Conservation (phyloP, 1,140 invertebrate species). For the Apis florea region DNA sequence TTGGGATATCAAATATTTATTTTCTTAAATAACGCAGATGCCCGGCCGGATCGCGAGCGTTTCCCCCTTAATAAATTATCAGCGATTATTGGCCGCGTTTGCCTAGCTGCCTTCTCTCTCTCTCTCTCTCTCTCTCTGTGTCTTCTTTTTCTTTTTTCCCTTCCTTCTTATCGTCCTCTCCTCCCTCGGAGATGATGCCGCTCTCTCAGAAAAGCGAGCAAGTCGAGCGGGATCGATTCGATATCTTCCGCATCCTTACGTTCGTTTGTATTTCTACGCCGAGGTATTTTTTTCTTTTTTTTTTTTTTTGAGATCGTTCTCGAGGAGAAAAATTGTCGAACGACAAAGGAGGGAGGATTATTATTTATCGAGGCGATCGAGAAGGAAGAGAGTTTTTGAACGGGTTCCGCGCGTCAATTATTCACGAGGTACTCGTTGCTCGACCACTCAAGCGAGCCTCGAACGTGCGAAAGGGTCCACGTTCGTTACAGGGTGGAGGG, state of each 20-base stretch:
- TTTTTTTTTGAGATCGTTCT: no score
- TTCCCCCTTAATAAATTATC: constrained; percentile 69
- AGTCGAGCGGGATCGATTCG: background rate
- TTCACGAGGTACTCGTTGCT: constrained; percentile 47
- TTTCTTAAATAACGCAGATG: constrained; percentile 65
- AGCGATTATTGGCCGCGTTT: constrained; percentile 66
- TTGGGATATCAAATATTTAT: constrained; percentile 71
- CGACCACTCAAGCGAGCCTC: constrained; percentile 42
- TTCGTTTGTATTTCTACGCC: background rate
- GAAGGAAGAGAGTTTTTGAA: constrained; percentile 9
- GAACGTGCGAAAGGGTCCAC: constrained; percentile 46
- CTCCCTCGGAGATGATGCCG: background rate
- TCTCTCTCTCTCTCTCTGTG: background rate
- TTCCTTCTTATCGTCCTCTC: background rate
- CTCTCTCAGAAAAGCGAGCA: background rate
- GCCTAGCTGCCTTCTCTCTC: constrained; percentile 8
- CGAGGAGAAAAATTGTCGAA: no score
- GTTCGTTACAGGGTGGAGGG: constrained; percentile 24
- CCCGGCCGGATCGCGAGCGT: constrained; percentile 46
- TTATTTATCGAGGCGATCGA: no score
- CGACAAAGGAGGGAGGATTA: no score
- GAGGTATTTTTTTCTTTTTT: background rate
- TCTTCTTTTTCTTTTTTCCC: background rate
- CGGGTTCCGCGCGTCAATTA: constrained; percentile 51
- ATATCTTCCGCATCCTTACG: background rate